phyloP scores from a whole-genome alignment of 1,140 invertebrate species.

The Drosophila kikkawai region DNA sequence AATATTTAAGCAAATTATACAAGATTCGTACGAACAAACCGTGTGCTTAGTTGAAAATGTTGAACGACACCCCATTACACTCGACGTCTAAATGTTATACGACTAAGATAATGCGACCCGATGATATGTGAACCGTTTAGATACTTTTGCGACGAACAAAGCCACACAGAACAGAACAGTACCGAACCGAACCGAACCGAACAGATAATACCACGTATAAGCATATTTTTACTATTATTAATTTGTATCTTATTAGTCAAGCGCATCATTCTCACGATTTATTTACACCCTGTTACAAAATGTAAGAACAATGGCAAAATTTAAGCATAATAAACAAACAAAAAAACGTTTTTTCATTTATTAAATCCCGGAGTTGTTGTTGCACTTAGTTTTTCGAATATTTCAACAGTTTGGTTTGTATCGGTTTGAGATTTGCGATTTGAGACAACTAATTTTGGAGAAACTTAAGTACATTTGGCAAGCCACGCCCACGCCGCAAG shows the following conservation, averaged over 20 bases:
- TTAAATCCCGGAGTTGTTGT: constrained; percentile 45
- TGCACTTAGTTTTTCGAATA: constrained; percentile 65
- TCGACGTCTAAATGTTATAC: constrained; percentile 63
- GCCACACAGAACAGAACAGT: constrained; percentile 17
- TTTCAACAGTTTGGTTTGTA: constrained; percentile 38
- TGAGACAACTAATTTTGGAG: constrained; percentile 52
- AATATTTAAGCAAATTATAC: constrained; percentile 72
- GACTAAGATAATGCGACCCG: constrained; percentile 33
- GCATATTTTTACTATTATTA: constrained; percentile 63
- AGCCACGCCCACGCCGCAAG: constrained; percentile 71
- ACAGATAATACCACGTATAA: constrained; percentile 50
- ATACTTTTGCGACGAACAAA: constrained; percentile 61
- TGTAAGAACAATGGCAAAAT: constrained; percentile 77
- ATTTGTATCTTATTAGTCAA: constrained; percentile 73
- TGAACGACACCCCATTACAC: constrained; percentile 39
- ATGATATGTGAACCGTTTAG: constrained; percentile 55
- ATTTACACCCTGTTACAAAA: constrained; percentile 81
- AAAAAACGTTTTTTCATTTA: constrained; percentile 78
- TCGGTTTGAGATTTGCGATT: constrained; percentile 29
- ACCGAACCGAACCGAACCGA: constrained; percentile 20
- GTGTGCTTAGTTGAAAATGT: constrained; percentile 79
- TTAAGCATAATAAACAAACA: constrained; percentile 53
- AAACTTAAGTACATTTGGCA: constrained; percentile 41
- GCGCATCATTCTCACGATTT: constrained; percentile 79
- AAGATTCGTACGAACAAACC: constrained; percentile 45